Base-by-base conservation (phyloP, 2,888 invertebrate species). In the Ferrisia virgata region DNA sequence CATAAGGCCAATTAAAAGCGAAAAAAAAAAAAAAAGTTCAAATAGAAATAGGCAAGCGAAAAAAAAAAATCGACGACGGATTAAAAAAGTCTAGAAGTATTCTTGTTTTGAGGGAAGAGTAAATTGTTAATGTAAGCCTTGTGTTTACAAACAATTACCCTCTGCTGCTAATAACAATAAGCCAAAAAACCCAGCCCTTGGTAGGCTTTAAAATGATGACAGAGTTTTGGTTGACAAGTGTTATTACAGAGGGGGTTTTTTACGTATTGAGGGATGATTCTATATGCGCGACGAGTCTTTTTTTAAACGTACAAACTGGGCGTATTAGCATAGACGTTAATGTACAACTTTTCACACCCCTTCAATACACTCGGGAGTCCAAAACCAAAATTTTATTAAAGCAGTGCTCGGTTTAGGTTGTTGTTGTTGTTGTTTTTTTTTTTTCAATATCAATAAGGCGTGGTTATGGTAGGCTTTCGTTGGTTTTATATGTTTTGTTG, bases 141-240 rank as follows among this genome's bases (percentile, higher is more conserved):
- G 83, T 83, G 83, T 76, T 83, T 83, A 83, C 83, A 83, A 83
- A 83, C 83, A 83, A 83, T 83, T 83, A 83, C 82, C 82, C 69
- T n/a, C n/a, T 6, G 31, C 83, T 47, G 81, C 81, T 81, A 81
- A 76, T 76, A 76, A 58, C 81, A 81, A 81, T 81, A 76, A 64
- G 81, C 33, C 47, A 31, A 58, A n/a, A 33, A 53, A 31, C 36
- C 81, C 28, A 5, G 22, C 53, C 22, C 47, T 15, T 40, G 79
- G 28, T 18, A 33, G 47, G 28, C 80, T 18, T 36, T 18, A 31
- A 81, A 81, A 81, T 81, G 81, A 81, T 81, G 81, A 81, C 64
- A 81, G 33, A 81, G 53, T 81, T 81, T 58, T 33, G 58, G 81
- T 58, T 81, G 81, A 81, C 81, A 81, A 81, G 81, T 53, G 58